Conservation (phyloP, 2,113 vertebrate genomes). For the Nycticorax nycticorax region DNA sequence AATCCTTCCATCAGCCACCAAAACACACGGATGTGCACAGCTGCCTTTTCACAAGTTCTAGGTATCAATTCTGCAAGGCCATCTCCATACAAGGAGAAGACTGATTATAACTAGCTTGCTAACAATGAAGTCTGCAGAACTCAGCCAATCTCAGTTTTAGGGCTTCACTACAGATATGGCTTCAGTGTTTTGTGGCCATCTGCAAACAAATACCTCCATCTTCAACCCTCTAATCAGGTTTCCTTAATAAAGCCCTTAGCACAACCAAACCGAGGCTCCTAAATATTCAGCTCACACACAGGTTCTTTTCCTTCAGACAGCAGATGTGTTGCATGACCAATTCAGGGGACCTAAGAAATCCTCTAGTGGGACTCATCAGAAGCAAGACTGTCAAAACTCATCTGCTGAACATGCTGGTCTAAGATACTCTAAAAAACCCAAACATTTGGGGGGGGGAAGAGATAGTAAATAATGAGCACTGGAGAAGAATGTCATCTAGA, state of each 20-base stretch:
- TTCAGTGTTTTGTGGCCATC: not conserved
- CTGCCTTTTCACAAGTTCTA: not conserved
- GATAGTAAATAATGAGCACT: not conserved
- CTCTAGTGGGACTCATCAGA: slow-evolving; percentile 38
- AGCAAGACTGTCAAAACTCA: slow-evolving; percentile 29
- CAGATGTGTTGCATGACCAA: slow-evolving; percentile 52
- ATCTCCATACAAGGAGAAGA: not conserved
- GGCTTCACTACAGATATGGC: not conserved
- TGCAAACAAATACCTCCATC: not conserved
- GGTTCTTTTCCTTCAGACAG: slow-evolving; percentile 48
- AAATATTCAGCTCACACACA: slow-evolving; percentile 55
- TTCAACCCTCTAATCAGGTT: slow-evolving; percentile 2
- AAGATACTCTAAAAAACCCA: not conserved
- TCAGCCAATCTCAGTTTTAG: not conserved
- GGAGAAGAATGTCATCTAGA: not conserved
- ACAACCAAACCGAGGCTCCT: slow-evolving; percentile 7
- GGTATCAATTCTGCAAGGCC: not conserved
- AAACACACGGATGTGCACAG: fast-evolving
- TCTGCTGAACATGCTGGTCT: not conserved
- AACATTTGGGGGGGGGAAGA: not conserved
- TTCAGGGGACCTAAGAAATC: slow-evolving; percentile 41
- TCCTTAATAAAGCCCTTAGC: slow-evolving; percentile 4
- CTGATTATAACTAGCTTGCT: not conserved
- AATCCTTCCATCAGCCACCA: not conserved
- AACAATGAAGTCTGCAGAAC: not conserved